Evolutionary conservation across 2,797 vertebrate species (phyloP).

Genomic region (Nothura maculosa): DNA sequence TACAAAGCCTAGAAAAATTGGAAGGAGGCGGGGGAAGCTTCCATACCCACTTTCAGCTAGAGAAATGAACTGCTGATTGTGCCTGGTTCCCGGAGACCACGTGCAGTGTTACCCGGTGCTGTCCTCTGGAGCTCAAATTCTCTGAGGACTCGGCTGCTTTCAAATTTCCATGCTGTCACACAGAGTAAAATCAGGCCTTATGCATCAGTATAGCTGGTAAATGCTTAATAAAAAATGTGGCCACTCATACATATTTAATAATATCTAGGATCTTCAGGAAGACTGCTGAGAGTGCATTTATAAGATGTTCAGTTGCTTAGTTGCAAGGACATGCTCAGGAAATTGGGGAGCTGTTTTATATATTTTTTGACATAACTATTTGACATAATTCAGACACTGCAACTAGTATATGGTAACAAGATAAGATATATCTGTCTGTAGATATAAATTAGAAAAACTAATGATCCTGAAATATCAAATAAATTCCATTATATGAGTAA

Average conservation of each 20-base stretch:
- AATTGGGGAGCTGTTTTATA: not conserved
- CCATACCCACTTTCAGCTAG: not conserved
- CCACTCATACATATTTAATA: constrained; percentile 6
- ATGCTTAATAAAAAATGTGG: not conserved
- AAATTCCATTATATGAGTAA: not conserved
- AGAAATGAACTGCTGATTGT: not conserved
- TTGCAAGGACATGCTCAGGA: not conserved
- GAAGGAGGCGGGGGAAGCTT: not conserved
- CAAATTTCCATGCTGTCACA: not conserved
- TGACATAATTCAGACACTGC: not conserved
- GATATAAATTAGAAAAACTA: not conserved
- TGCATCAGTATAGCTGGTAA: not conserved
- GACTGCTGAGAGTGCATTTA: not conserved
- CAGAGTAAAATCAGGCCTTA: not conserved
- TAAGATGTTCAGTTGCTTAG: not conserved
- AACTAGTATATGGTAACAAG: not conserved
- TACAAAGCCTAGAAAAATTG: not conserved
- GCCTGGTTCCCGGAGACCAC: not conserved
- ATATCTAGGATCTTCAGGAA: not conserved
- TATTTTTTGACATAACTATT: not conserved
- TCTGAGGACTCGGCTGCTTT: not conserved
- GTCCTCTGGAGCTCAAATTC: not conserved
- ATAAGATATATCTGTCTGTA: not conserved
- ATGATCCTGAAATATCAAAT: not conserved
- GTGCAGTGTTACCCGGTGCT: not conserved